These are phyloP conservation scores for Takifugu ocellatus DNA, from an alignment of 2,797 vertebrate species.

Conservation along the genomic window DNA sequence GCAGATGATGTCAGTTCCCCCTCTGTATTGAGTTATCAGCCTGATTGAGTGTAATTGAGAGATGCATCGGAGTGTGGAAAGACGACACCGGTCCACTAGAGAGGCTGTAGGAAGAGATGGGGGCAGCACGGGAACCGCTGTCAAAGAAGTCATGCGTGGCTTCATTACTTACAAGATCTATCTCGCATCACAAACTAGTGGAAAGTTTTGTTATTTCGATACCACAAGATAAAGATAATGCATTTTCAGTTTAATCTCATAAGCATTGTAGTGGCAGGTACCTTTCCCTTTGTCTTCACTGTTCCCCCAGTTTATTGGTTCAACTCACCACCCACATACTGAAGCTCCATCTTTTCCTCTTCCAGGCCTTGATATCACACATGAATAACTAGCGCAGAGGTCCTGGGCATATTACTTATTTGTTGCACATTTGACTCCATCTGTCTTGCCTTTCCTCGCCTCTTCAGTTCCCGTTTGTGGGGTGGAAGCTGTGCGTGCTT, in stretches of 20 bases:
- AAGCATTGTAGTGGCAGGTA: no score
- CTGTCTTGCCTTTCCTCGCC: not conserved
- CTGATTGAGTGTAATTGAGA: conserved; percentile 71
- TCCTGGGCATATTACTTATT: conserved; percentile 1
- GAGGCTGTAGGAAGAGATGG: conserved; percentile 31
- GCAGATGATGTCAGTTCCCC: conserved; percentile 68
- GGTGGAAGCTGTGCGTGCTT: not conserved
- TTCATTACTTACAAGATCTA: conserved; percentile 4
- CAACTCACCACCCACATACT: not conserved
- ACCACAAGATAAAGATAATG: no score
- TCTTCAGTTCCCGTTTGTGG: not conserved
- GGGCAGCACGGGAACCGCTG: conserved; percentile 48
- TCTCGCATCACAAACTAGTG: not conserved
- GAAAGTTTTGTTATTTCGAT: no score
- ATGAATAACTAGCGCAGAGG: conserved; percentile 19
- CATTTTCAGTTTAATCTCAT: no score
- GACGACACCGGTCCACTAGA: conserved; percentile 54
- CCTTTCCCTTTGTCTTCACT: no score
- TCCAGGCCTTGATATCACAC: conserved; percentile 14
- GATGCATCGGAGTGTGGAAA: conserved; percentile 61
- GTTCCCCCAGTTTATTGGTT: no score
- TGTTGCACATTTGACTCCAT: conserved; percentile 3
- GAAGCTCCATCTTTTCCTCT: not conserved
- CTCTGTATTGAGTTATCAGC: conserved; percentile 65
- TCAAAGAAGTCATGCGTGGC: not conserved